Evolutionary conservation across 2,113 vertebrate species (phyloP), one percentile per base, ranked within the genome.

Genomic region (Falco punctatus): DNA sequence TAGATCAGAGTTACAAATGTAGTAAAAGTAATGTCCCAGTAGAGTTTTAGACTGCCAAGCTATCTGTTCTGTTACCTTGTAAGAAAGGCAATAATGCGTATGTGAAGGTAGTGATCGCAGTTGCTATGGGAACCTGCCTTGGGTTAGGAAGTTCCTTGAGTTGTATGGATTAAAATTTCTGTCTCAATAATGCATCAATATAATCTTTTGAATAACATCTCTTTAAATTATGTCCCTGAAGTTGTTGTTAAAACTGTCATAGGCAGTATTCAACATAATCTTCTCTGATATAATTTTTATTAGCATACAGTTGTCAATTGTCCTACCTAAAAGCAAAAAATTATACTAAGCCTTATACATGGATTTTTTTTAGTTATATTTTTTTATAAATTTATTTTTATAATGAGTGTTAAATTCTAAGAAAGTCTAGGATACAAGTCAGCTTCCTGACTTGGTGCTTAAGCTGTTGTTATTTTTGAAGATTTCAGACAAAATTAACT

Each of bases 91-190:
- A 5, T 75, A 81, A 70, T 40, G 55, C 42, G 2, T 3, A 11
- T 27, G 23, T 74, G 52, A 62, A 67, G 12, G 82, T 19, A 5
- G 57, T 9, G 7, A 86, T 49, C 88, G 54, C 62, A 61, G 95
- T 92, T 94, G 58, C 94, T 75, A 40, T 93, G 86, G 92, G 44
- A 95, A 93, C 74, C 57, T 77, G 66, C 17, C 54, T 86, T 23
- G 23, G 27, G 20, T 72, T 79, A 40, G 44, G 28, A 75, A 44
- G 30, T 72, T 90, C 18, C 35, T 23, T 1, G 38, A 69, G 32
- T 44, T 75, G 17, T 49, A 62, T 88, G 70, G 62, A 44, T 82
- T 80, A 70, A 55, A 82, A 88, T 79, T 87, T 92, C 51, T 77
- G 6, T 66, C 23, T 90, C 61, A 61, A n/a, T 38, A 67, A 23